phyloP scores from a whole-genome alignment of 2,888 invertebrate genomes.

The Acanthosepion pharaonis region DNA sequence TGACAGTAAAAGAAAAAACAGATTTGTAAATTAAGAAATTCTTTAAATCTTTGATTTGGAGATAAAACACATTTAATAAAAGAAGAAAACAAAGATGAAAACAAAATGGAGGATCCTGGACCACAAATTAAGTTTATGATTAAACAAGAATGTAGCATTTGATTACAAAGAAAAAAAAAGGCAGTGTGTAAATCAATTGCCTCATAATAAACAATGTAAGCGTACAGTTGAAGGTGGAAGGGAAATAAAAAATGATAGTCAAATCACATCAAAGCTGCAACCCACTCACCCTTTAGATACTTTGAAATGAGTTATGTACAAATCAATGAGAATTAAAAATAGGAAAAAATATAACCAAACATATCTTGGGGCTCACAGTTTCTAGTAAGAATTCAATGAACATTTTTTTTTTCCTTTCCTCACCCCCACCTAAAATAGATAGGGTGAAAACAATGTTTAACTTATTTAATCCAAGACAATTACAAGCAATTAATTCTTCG shows the following conservation, averaged over 20 bases:
- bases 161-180: background rate
- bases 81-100: background rate
- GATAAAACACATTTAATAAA: no score
- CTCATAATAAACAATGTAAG: background rate
- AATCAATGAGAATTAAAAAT: background rate
- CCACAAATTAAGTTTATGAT: slow-evolving; percentile 23
- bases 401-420: background rate
- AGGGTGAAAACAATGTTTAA: background rate
- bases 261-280: background rate
- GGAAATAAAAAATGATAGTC: background rate
- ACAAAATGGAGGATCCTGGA: slow-evolving; percentile 2
- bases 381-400: background rate
- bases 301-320: background rate
- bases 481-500: background rate
- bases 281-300: background rate
- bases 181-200: background rate
- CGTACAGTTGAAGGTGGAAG: background rate
- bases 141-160: background rate
- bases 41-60: background rate
- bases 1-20: background rate
- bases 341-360: background rate
- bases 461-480: background rate
- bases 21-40: background rate
- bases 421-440: background rate
- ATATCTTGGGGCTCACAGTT: background rate